Evolutionary conservation across 2,113 vertebrate genomes (phyloP).

Genomic region (Philantomba maxwellii): DNA sequence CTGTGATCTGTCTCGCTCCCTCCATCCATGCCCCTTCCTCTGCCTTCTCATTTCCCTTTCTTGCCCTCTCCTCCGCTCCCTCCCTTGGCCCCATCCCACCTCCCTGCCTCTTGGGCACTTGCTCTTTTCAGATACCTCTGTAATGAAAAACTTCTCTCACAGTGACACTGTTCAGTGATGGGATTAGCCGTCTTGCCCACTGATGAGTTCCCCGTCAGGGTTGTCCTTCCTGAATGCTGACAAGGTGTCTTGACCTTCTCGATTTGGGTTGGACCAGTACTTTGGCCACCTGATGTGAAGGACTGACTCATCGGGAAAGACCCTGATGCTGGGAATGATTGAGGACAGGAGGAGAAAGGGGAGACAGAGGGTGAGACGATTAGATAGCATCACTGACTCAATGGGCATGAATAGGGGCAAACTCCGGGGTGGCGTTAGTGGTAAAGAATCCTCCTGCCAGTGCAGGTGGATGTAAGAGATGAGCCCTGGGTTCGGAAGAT

Average conservation of each 20-base stretch:
- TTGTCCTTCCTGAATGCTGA: background rate
- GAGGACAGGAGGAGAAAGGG: background rate
- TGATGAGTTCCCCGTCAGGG: background rate
- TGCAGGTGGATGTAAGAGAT: background rate
- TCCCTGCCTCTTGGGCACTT: background rate
- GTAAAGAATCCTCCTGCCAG: background rate
- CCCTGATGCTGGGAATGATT: background rate
- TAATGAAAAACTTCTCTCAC: background rate
- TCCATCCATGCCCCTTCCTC: background rate
- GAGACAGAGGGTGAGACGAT: background rate
- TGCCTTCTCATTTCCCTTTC: background rate
- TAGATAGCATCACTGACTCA: background rate
- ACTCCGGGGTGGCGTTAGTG: background rate
- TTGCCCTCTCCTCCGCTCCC: background rate
- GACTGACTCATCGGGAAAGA: background rate
- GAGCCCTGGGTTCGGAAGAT: background rate
- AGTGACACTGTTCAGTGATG: background rate
- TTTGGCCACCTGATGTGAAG: background rate
- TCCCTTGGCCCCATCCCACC: background rate
- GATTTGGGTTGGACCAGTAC: background rate
- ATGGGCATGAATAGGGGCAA: background rate
- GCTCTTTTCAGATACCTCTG: background rate
- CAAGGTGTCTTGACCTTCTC: background rate
- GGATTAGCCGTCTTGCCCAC: background rate
- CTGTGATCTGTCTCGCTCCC: background rate